A percentile compares a stretch with the other conserved stretches of the same genome.
Evolutionary conservation across 2,888 invertebrate species (phyloP).

Genomic region (Norana najaformis): DNA sequence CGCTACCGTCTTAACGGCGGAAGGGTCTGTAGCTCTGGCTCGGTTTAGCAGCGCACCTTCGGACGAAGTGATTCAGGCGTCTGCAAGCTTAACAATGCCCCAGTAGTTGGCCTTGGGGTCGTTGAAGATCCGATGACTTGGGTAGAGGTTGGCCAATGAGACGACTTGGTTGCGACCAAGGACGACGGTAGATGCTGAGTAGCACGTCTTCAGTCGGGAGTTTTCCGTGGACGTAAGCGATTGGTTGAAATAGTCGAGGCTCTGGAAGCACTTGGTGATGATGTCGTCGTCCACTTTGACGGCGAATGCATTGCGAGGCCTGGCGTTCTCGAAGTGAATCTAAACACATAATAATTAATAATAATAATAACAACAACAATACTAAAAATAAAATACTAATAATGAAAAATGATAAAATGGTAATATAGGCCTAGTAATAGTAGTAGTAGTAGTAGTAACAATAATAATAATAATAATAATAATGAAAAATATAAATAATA

Average conservation of each 20-base stretch:
- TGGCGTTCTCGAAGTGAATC: constrained; percentile 18
- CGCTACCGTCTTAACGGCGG: background rate
- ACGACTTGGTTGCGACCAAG: background rate
- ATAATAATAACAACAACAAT: too few relatives aligned
- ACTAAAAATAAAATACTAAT: too few relatives aligned
- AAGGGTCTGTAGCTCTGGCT: background rate
- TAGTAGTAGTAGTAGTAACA: too few relatives aligned
- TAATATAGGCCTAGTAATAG: too few relatives aligned
- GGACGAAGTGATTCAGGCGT: background rate
- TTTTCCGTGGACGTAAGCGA: background rate
- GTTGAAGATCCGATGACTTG: background rate
- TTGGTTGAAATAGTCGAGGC: background rate
- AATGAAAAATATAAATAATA: too few relatives aligned
- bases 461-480: too few relatives aligned
- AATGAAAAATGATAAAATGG: too few relatives aligned
- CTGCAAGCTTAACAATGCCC: background rate
- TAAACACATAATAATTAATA: too few relatives aligned
- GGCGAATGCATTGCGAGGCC: background rate
- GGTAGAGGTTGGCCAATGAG: background rate
- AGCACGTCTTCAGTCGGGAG: constrained; percentile 17
- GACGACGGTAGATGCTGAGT: background rate
- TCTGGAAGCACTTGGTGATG: constrained; percentile 18
- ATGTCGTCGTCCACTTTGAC: background rate
- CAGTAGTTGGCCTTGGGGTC: constrained; percentile 7
- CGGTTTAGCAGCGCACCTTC: background rate